Evolutionary conservation across 2,888 invertebrate species (phyloP), one percentile per base, ranked within the genome.

Genomic region (Euproctis similis): DNA sequence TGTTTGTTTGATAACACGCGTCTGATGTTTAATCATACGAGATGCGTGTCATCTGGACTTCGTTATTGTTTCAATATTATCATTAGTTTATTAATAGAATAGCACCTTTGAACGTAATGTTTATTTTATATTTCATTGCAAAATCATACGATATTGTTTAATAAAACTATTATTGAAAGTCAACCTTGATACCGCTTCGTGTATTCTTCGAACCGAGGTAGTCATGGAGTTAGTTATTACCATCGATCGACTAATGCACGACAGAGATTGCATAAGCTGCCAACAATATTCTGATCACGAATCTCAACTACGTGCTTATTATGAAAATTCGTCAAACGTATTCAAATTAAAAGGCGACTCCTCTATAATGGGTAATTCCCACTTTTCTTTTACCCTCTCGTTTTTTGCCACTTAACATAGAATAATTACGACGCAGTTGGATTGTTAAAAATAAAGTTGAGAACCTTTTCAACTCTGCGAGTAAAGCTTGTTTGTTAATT

Each of bases 291-390:
- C 31, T 12, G n/a, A 3, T 34, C 46, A 46, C 46, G 43, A 26
- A 22, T 28, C 6, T 21, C 20, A 24, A 30, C 20, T 37, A 37
- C 44, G 41, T 35, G 41, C 10, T 30, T 33, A 39, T 39, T 47
- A 47, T 46, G 36, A 36, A 34, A 44, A 47, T 47, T 47, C 44
- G 41, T 47, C 41, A 39, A 29, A 30, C 34, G 38, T 18, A 43
- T 27, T 23, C 31, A 24, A 19, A 34, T 37, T 28, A 33, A 27
- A 34, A 16, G 14, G 26, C 24, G 23, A 29, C 25, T 14, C 29
- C 18, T 13, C 16, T 14, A 1, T 4, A 16, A 16, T 7, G 16
- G 4, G 10, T n/a, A 16, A 10, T 3, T 20, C 32, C 39, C 36
- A 44, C 39, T n/a, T 41, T 38, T 43, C 28, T 31, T 14, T 12